Percentiles rank a stretch among this genome's conserved stretches.
phyloP scores from a whole-genome alignment of 1,140 invertebrate genomes.

The Ostrea denselamellosa region DNA sequence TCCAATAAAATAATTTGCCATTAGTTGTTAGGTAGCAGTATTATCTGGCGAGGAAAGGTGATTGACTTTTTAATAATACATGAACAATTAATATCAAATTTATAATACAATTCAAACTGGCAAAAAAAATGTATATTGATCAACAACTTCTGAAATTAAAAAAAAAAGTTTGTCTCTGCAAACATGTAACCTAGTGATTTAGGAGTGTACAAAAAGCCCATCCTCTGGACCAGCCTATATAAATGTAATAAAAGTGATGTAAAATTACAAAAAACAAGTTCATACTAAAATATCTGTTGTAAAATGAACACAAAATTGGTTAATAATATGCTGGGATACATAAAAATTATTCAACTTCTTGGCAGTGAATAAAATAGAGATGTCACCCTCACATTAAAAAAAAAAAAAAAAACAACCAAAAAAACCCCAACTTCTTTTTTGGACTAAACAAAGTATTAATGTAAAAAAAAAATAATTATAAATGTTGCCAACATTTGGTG shows the following conservation, averaged over 20 bases:
- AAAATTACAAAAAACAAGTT: conserved; percentile 18
- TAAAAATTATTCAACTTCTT: conserved; percentile 3
- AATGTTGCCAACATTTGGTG: neutral
- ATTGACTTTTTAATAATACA: neutral
- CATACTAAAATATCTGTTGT: conserved; percentile 20
- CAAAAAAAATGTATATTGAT: conserved; percentile 11
- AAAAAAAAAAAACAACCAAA: too few species aligned
- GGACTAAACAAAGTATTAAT: too few species aligned
- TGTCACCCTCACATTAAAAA: conserved; percentile 10
- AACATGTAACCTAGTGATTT: neutral
- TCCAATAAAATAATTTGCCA: neutral
- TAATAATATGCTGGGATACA: conserved; percentile 11
- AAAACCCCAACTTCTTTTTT: too few species aligned
- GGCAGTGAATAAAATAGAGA: conserved; percentile 37
- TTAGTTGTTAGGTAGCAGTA: too few species aligned
- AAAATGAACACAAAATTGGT: conserved; percentile 38
- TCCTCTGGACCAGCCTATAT: neutral
- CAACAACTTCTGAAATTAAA: neutral
- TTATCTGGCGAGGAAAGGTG: neutral
- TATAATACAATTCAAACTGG: too few species aligned
- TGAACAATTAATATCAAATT: too few species aligned
- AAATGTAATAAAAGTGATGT: neutral
- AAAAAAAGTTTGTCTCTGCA: conserved; percentile 20
- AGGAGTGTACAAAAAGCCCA: neutral
- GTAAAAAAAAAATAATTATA: too few species aligned